A percentile compares a stretch with the other conserved stretches of the same genome.
Conservation (phyloP, 2,797 vertebrate genomes). For the Natrix natrix region DNA sequence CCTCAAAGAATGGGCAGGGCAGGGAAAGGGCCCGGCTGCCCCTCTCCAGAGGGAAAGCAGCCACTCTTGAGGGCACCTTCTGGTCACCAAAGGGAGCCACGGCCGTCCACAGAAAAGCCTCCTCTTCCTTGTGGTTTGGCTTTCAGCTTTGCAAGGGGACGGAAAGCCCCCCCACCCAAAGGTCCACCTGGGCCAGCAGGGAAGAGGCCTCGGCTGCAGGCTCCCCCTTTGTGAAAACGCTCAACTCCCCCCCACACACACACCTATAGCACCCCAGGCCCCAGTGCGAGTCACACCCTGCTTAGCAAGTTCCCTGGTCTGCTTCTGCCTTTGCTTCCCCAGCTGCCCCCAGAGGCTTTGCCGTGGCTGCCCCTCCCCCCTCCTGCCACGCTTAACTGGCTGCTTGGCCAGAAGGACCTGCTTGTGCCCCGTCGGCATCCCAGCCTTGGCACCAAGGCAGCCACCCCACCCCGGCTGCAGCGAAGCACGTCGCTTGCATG, state of each 20-base stretch:
- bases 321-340: neutral
- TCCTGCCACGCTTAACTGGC: neutral
- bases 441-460: neutral
- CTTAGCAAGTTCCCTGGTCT: neutral
- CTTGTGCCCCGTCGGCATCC: neutral
- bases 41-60: neutral
- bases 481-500: neutral
- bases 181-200: neutral
- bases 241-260: no score
- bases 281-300: neutral
- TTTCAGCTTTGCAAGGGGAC: neutral
- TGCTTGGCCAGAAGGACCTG: neutral
- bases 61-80: neutral
- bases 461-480: slow-evolving; percentile 6
- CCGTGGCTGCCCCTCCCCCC: neutral
- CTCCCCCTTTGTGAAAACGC: neutral
- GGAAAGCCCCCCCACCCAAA: neutral
- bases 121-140: neutral
- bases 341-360: neutral
- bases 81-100: no score
- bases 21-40: neutral
- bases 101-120: neutral
- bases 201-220: neutral
- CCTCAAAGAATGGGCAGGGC: neutral
- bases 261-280: no score